Evolutionary conservation across 2,113 vertebrate genomes (phyloP).

Genomic region (Cichladusa arquata): DNA sequence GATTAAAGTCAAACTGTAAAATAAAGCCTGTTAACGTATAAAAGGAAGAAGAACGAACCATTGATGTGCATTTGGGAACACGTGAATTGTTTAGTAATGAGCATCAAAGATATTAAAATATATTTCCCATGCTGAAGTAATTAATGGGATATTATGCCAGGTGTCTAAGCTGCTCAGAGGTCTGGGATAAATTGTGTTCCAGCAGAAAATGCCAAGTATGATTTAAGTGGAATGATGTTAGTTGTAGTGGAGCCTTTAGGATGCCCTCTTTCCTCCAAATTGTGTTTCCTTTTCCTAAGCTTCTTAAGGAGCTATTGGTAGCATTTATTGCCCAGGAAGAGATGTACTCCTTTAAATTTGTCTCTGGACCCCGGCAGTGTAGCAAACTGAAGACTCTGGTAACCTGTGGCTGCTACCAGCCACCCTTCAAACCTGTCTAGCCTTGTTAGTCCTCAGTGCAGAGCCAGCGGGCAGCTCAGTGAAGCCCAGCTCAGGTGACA

Average conservation of each 20-base stretch:
- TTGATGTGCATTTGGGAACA: background rate
- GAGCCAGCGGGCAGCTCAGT: background rate
- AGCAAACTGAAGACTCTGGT: background rate
- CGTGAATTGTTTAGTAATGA: background rate
- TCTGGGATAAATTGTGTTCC: constrained; percentile 1
- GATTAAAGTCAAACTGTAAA: background rate
- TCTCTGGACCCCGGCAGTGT: background rate
- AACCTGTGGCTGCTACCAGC: background rate
- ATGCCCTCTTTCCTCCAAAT: background rate
- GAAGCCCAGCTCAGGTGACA: background rate
- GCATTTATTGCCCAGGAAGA: background rate
- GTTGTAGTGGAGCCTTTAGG: background rate
- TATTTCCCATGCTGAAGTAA: constrained; percentile 39
- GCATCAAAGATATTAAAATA: constrained; percentile 23
- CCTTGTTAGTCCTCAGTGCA: background rate
- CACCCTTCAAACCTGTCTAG: background rate
- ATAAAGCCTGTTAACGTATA: background rate
- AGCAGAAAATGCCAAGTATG: background rate
- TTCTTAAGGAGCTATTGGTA: background rate
- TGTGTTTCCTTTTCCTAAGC: background rate
- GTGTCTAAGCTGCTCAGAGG: constrained; percentile 3
- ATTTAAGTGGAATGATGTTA: background rate
- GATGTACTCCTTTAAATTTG: background rate
- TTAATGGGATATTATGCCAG: constrained; percentile 48
- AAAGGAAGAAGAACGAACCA: background rate